Evolutionary conservation across 2,113 vertebrate species (phyloP), one percentile per base, ranked within the genome.

Genomic region (Sylvicapra grimmia): DNA sequence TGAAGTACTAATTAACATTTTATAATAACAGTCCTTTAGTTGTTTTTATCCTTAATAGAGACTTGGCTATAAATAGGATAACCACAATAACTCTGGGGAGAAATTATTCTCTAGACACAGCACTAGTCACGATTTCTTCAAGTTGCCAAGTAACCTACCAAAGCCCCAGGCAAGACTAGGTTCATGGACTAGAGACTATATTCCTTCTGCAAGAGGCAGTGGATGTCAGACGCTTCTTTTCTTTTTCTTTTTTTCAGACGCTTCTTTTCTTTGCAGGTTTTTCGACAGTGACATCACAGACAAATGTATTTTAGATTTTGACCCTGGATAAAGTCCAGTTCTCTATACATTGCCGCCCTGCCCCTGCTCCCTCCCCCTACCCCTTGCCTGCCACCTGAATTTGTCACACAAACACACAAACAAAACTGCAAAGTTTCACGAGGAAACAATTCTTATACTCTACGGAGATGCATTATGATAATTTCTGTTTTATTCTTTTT

Each of bases 41-140:
- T 93, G 49, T 90, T 92, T 96, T 96, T 72, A 54, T 79, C 40
- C 21, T 95, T 92, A 61, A 36, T 56, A 36, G 75, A 96, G 47
- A 68, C 12, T 44, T 96, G 61, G 49, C 44, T 95, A 47, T 77
- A 92, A 94, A 68, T 56, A 93, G 53, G 40, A 83, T 65, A 86
- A 83, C 47, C 6, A 82, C 25, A 86, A 58, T 14, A 85, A 53
- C 56, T 65, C 25, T 54, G 44, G 53, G 79, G 61, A 95, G 88
- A 93, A 97, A 79, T 86, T 77, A 59, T 68, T 96, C 68, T 95
- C 87, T 61, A 77, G 92, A 75, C 51, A 61, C 9, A 59, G 21
- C 23, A 44, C 12, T 65, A 27, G 8, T 86, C 19, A 82, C 29
- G 56, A 56, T 94, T 92, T 96, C 58, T 23, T 89, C 83, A 77